These are phyloP conservation scores for Malthinus seriepunctatus DNA, from an alignment of 2,888 invertebrate species.

Conservation along the genomic window DNA sequence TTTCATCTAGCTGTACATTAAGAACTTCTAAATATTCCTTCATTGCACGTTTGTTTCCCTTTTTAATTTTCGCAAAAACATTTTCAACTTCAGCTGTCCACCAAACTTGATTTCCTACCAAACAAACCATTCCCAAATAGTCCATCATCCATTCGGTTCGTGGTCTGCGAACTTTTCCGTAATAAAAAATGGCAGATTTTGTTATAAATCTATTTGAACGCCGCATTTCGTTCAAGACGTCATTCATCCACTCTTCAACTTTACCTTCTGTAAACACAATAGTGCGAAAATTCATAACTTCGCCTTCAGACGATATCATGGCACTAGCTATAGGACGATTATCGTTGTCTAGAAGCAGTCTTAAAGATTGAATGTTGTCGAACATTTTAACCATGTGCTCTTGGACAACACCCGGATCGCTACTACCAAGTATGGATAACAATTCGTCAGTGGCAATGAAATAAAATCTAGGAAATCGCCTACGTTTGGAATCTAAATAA, in stretches of 20 bases:
- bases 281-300: conserved; percentile 81
- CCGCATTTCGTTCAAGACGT: conserved; percentile 83
- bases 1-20: conserved; percentile 81
- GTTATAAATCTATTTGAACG: conserved; percentile 79
- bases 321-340: conserved; percentile 73
- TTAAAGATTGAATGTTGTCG: conserved; percentile 81
- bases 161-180: conserved; percentile 70
- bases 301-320: conserved; percentile 87
- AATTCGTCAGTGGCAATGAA: conserved; percentile 94
- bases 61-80: conserved; percentile 73
- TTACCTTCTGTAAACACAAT: conserved; percentile 75
- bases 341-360: conserved; percentile 67
- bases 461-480: conserved; percentile 88
- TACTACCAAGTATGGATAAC: conserved; percentile 85
- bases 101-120: conserved; percentile 87
- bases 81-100: conserved; percentile 96
- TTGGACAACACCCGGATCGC: conserved; percentile 81
- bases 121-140: conserved; percentile 70
- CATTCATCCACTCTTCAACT: conserved; percentile 93
- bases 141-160: conserved; percentile 88
- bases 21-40: conserved; percentile 82
- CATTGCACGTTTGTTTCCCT: conserved; percentile 85
- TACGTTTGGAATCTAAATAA: conserved; percentile 85
- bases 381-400: conserved; percentile 97
- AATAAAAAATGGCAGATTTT: conserved; percentile 86